phyloP scores from a whole-genome alignment of 2,113 vertebrate species.

The Aegithalos caudatus region DNA sequence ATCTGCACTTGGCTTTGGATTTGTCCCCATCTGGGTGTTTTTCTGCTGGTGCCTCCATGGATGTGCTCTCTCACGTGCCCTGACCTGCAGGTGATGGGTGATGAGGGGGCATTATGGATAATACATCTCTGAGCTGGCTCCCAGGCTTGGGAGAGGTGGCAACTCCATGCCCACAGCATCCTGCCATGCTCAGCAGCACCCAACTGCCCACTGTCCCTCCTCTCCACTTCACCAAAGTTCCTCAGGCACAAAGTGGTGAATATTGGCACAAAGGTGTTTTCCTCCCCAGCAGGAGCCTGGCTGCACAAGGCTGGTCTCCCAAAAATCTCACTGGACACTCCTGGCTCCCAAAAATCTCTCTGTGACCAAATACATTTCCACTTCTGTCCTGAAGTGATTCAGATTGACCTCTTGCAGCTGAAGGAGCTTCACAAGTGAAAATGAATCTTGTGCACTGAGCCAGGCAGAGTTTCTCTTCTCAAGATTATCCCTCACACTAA shows the following conservation, averaged over 20 bases:
- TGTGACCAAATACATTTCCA: background rate
- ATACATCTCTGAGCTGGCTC: background rate
- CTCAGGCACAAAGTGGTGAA: background rate
- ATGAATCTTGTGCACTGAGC: background rate
- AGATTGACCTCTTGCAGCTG: background rate
- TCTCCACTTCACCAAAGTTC: background rate
- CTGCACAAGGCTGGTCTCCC: background rate
- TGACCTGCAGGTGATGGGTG: background rate
- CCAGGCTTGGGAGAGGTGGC: background rate
- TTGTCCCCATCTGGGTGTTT: background rate
- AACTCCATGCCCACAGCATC: background rate
- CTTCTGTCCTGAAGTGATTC: background rate
- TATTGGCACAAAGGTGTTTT: background rate
- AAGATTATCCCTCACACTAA: background rate
- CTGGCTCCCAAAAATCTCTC: background rate
- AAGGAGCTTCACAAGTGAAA: background rate
- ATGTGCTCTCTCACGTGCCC: background rate
- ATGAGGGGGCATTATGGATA: rapidly evolving
- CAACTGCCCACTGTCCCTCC: background rate
- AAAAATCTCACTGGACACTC: background rate
- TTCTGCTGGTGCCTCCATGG: rapidly evolving
- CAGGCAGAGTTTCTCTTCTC: background rate
- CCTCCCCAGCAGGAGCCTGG: background rate
- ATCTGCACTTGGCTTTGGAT: background rate
- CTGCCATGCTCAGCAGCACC: background rate